Evolutionary conservation across 2,888 invertebrate species (phyloP), one percentile per base, ranked within the genome.

Genomic region (Chloromyia formosa): DNA sequence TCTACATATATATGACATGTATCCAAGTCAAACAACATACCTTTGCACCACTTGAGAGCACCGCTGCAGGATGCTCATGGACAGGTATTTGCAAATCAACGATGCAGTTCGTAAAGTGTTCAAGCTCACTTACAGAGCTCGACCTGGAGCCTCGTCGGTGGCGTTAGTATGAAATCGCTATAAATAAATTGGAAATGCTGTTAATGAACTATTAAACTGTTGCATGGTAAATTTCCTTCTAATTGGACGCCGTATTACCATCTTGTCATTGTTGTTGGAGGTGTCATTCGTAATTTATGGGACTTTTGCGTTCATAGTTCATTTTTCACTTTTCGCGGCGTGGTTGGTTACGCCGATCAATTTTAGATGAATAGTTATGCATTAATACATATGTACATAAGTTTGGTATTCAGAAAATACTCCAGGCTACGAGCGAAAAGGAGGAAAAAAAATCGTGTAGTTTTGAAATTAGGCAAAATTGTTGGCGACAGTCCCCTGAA

Each of bases 141-240:
- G 27, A 62, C 61, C n/a, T 27, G 53, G 49, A 66, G 42, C 27
- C 3, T 16, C 12, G 61, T 5, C 22, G 61, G 61, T 22, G 27
- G 27, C 23, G 27, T 27, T 49, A 5, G 12, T 49, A 66, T 66
- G 66, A 66, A 49, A 66, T 66, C 53, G 66, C 66, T 22, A 66
- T 66, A 66, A 66, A 66, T 66, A 66, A 62, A 66, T 66, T 66
- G 66, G 66, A 66, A 45, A 66, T 49, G 66, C 53, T 66, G 53
- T 66, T 66, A 66, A 66, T 66, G 66, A 66, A 66, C 66, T 66
- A 66, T 66, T 66, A 66, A 66, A 49, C 66, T 49, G 66, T 62
- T 62, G 61, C 61, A 62, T 22, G 66, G 49, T 66, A 45, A 45
- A 66, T 66, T 66, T 66, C 22, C 45, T 49, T 66, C 22, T 66